Conservation (phyloP, 2,888 invertebrate genomes). For the Cartodere bifasciata region DNA sequence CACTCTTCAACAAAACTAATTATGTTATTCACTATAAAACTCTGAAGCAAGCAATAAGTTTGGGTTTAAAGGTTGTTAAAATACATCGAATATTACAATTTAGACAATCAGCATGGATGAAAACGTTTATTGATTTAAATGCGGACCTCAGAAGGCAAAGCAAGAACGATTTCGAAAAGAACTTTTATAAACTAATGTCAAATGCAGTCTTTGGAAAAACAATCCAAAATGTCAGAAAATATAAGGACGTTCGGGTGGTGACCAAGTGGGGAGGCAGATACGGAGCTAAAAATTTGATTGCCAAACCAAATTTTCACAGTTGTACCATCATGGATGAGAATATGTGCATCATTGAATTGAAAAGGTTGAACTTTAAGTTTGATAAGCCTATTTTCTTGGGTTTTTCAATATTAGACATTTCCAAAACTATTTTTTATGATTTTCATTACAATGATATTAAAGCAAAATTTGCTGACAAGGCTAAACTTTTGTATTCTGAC, state of each 20-base stretch:
- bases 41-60: constrained; percentile 16
- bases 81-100: constrained; percentile 23
- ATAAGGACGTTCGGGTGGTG: constrained; percentile 10
- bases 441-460: constrained; percentile 26
- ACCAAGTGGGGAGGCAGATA: constrained; percentile 10
- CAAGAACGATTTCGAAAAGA: constrained; percentile 8
- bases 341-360: constrained; percentile 23
- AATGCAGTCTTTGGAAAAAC: constrained; percentile 8
- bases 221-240: constrained; percentile 10
- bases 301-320: constrained; percentile 21
- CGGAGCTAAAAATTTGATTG: constrained; percentile 19
- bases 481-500: constrained; percentile 17
- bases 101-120: constrained; percentile 24
- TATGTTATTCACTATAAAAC: constrained; percentile 19
- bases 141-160: constrained; percentile 18
- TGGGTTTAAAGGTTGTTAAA: constrained; percentile 17
- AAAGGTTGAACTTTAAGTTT: constrained; percentile 16
- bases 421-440: constrained; percentile 26
- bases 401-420: constrained; percentile 25
- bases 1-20: constrained; percentile 14
- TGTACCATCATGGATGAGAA: constrained; percentile 22
- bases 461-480: constrained; percentile 17
- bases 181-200: constrained; percentile 8
- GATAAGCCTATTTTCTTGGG: constrained; percentile 28
- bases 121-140: constrained; percentile 27